These are phyloP conservation scores for Andrena dorsata DNA, from an alignment of 2,888 invertebrate genomes.

Conservation along the genomic window DNA sequence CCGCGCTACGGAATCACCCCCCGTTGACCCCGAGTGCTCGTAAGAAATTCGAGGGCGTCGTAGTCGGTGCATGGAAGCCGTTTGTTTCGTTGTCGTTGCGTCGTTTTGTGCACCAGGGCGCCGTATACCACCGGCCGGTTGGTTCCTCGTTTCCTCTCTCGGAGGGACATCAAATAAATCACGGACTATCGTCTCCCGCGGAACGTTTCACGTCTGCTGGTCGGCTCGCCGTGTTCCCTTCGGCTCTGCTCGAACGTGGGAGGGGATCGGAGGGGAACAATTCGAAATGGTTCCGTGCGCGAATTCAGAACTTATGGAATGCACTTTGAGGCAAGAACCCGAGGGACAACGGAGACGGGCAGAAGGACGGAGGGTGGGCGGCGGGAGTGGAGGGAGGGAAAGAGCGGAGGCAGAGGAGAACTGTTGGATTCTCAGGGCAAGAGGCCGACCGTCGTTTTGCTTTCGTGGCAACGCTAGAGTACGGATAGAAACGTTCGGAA, in stretches of 20 bases:
- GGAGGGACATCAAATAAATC: slow-evolving; percentile 68
- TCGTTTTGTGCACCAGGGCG: slow-evolving; percentile 59
- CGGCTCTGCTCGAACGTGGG: slow-evolving; percentile 25
- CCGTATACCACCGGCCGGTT: slow-evolving; percentile 60
- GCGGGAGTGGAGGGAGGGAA: background rate
- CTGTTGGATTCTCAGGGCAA: slow-evolving; percentile 48
- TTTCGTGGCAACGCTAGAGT: slow-evolving; percentile 45
- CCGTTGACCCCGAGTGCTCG: slow-evolving; percentile 56
- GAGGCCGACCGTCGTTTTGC: slow-evolving; percentile 19
- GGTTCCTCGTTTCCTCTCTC: slow-evolving; percentile 62
- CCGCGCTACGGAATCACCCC: slow-evolving; percentile 51
- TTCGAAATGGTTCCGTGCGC: slow-evolving; percentile 62
- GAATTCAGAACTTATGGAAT: slow-evolving; percentile 70
- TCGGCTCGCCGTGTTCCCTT: slow-evolving; percentile 36
- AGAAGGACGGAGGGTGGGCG: background rate
- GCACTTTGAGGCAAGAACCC: slow-evolving; percentile 55
- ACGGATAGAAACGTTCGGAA: slow-evolving; percentile 72
- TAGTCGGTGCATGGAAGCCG: slow-evolving; percentile 60
- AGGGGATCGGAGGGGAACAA: slow-evolving; percentile 53
- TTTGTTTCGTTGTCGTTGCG: slow-evolving; percentile 63
- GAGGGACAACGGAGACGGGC: background rate
- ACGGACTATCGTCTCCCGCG: slow-evolving; percentile 65
- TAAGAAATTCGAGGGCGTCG: slow-evolving; percentile 70
- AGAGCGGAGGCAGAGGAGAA: background rate
- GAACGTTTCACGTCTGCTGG: slow-evolving; percentile 47